Evolutionary conservation across 2,888 invertebrate species (phyloP).

Genomic region (Salticus scenicus): DNA sequence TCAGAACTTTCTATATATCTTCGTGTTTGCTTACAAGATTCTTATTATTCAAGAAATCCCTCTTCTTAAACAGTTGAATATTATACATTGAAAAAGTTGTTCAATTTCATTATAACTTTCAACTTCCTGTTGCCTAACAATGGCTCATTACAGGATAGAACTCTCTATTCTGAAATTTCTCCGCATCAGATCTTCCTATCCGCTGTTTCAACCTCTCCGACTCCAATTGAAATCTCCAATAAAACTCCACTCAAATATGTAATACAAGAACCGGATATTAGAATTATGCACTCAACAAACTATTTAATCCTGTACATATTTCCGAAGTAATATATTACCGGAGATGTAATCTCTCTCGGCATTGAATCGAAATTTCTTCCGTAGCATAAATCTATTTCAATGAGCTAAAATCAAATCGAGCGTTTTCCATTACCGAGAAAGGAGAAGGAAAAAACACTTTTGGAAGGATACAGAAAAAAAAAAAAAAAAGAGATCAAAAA

Average conservation of each 20-base stretch:
- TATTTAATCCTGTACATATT: not conserved
- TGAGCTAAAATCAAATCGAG: not conserved
- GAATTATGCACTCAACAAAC: not conserved
- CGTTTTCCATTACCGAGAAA: too few species aligned
- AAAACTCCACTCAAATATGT: too few species aligned
- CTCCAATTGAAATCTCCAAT: too few species aligned
- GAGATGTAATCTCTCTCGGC: not conserved
- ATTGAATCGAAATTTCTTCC: not conserved
- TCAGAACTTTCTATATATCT: too few species aligned
- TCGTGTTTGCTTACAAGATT: too few species aligned
- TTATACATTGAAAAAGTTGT: too few species aligned
- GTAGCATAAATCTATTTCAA: not conserved
- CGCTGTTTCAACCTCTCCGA: not conserved
- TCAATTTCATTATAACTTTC: too few species aligned
- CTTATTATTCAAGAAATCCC: too few species aligned
- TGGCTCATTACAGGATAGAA: too few species aligned
- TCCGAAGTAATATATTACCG: not conserved
- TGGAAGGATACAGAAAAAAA: not conserved
- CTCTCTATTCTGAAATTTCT: too few species aligned
- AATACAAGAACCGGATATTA: conserved; percentile 8
- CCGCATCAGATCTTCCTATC: not conserved
- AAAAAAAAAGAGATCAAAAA: conserved; percentile 22
- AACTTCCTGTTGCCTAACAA: too few species aligned
- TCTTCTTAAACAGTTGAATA: too few species aligned
- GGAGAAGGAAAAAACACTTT: not conserved